Percentiles rank a stretch among this genome's conserved stretches.
Conservation (phyloP, 2,888 invertebrate genomes). For the Emmelina monodactyla region DNA sequence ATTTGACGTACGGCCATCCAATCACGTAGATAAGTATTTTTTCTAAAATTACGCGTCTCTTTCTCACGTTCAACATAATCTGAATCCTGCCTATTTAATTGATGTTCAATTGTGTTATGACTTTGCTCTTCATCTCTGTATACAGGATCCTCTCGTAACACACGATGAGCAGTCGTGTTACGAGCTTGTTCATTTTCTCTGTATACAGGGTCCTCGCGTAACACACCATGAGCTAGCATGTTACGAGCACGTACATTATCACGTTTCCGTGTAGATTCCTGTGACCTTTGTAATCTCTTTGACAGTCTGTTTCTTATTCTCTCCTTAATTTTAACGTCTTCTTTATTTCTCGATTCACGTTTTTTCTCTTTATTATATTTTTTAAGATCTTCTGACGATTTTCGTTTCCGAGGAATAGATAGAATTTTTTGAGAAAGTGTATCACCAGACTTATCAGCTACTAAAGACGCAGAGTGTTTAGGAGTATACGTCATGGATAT, state of each 20-base stretch:
- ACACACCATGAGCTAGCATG: slow-evolving; percentile 4
- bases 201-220: too few species aligned
- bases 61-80: slow-evolving; percentile 9
- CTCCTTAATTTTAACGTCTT: slow-evolving; percentile 17
- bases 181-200: slow-evolving; percentile 5
- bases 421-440: slow-evolving; percentile 4
- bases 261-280: slow-evolving; percentile 2
- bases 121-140: slow-evolving; percentile 3
- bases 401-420: slow-evolving; percentile 6
- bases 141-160: too few species aligned
- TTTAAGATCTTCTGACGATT: slow-evolving; percentile 15
- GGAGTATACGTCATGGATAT: slow-evolving; percentile 3
- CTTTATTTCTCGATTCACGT: slow-evolving; percentile 4
- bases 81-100: slow-evolving; percentile 10
- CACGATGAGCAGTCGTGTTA: slow-evolving; percentile 6
- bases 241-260: slow-evolving; percentile 4
- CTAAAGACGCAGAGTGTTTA: slow-evolving; percentile 3
- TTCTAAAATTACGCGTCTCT: slow-evolving; percentile 2
- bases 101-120: slow-evolving; percentile 8
- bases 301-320: slow-evolving; percentile 3
- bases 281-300: slow-evolving; percentile 3
- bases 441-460: slow-evolving; percentile 4
- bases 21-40: slow-evolving; percentile 2
- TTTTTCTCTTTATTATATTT: slow-evolving; percentile 16
- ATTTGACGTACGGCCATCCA: slow-evolving; percentile 2